A percentile compares a stretch with the other conserved stretches of the same genome.
phyloP scores from a whole-genome alignment of 2,797 vertebrate genomes.

The Anas bernieri region DNA sequence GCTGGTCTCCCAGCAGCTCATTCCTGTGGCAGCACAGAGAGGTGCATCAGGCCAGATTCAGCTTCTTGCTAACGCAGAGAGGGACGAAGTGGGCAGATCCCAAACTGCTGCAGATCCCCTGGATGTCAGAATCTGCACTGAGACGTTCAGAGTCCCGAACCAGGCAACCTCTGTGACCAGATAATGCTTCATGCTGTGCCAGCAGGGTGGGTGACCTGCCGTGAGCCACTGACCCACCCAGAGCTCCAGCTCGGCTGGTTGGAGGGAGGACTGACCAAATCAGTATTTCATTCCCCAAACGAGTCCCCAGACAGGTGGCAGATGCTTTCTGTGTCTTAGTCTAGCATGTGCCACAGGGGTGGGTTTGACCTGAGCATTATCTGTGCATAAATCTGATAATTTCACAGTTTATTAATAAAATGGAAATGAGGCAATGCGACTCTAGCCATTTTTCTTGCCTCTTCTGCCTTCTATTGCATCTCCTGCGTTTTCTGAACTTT shows the following conservation, averaged over 20 bases:
- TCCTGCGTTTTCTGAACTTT: background rate
- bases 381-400: background rate
- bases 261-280: background rate
- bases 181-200: rapidly evolving
- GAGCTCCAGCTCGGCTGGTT: background rate
- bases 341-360: rapidly evolving
- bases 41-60: background rate
- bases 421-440: background rate
- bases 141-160: background rate
- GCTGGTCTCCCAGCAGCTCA: background rate
- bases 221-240: rapidly evolving
- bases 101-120: rapidly evolving
- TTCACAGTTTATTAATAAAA: background rate
- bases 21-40: background rate
- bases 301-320: background rate
- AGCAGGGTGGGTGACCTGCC: rapidly evolving
- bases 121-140: background rate
- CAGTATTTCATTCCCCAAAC: background rate
- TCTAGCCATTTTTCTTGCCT: background rate
- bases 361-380: background rate
- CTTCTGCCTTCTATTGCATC: background rate
- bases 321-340: background rate
- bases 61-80: background rate
- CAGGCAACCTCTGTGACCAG: background rate
- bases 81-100: background rate